Evolutionary conservation across 2,888 invertebrate species (phyloP).

Genomic region (Limnephilus auricula): DNA sequence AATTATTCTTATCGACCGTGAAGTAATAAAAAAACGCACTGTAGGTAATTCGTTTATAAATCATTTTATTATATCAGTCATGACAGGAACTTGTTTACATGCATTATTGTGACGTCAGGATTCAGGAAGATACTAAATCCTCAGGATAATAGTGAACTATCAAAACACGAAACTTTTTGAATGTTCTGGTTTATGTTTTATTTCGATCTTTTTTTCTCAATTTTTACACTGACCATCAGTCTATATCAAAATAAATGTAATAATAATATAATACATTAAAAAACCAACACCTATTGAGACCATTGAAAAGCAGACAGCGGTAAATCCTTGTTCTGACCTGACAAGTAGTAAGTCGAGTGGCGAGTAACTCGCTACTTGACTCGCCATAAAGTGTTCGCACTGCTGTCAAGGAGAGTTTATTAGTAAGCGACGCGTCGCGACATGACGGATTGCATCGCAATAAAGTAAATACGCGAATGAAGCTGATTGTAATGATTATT

Average conservation of each 20-base stretch:
- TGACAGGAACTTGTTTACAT: conserved; percentile 12
- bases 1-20: conserved; percentile 9
- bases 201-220: neutral
- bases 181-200: neutral
- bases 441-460: no score
- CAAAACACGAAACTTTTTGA: neutral
- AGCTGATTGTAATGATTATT: no score
- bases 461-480: no score
- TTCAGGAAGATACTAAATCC: neutral
- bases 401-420: no score
- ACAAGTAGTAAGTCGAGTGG: no score
- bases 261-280: neutral
- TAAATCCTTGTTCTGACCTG: no score
- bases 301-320: no score
- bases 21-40: conserved; percentile 27
- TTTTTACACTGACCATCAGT: neutral
- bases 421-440: no score
- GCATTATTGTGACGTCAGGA: conserved; percentile 7
- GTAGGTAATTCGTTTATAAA: conserved; percentile 24
- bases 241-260: neutral
- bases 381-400: no score
- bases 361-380: no score
- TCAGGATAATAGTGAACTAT: neutral
- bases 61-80: conserved; percentile 15
- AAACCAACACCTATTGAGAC: no score